These are phyloP conservation scores for Cheumatopsyche charites DNA, from an alignment of 1,140 invertebrate genomes.

Conservation along the genomic window DNA sequence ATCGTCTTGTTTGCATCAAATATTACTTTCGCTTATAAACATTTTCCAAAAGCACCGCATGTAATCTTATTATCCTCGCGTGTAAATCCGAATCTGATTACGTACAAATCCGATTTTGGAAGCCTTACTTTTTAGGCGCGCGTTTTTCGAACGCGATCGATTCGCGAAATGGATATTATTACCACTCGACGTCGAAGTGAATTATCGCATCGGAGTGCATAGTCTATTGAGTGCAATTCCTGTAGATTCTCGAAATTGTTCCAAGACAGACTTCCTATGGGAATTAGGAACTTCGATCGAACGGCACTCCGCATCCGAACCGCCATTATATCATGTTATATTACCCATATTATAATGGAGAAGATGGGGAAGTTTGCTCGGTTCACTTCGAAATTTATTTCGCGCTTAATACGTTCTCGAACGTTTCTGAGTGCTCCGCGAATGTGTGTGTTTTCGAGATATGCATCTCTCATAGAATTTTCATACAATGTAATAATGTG, in stretches of 20 bases:
- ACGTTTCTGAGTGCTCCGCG: no score
- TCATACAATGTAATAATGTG: no score
- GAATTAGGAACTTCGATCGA: slow-evolving; percentile 35
- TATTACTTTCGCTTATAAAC: no score
- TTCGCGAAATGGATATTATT: slow-evolving; percentile 11
- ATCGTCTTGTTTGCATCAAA: no score
- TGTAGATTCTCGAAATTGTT: slow-evolving; percentile 25
- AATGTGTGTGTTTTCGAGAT: no score
- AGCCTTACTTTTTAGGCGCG: background rate
- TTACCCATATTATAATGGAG: background rate
- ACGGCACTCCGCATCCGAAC: no score
- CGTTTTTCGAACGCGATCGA: background rate
- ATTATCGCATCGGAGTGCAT: slow-evolving; percentile 3
- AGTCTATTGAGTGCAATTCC: slow-evolving; percentile 23
- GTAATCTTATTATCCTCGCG: no score
- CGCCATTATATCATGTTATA: no score
- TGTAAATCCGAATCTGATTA: background rate
- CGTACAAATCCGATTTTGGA: background rate
- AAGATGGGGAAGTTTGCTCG: slow-evolving; percentile 20
- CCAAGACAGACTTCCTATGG: slow-evolving; percentile 37
- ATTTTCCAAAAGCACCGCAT: no score
- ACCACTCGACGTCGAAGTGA: background rate
- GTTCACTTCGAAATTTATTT: slow-evolving; percentile 39
- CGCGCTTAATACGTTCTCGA: slow-evolving; percentile 28
- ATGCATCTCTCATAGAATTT: no score